Conservation (phyloP, 1,140 invertebrate species). For the Drosophila nasuta region DNA sequence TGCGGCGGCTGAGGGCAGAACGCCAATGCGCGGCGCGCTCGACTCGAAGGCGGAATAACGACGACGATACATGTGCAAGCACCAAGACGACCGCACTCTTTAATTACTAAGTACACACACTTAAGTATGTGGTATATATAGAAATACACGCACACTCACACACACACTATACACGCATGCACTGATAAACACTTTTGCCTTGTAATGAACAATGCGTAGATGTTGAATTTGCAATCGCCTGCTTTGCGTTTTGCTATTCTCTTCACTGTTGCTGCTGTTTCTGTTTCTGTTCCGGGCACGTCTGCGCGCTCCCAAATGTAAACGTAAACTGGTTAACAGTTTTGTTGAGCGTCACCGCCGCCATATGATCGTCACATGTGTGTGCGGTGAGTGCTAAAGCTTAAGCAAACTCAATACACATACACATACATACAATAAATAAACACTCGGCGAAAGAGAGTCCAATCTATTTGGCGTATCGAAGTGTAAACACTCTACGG, state of each 20-base stretch:
- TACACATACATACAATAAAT: constrained; percentile 27
- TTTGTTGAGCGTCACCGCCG: constrained; percentile 52
- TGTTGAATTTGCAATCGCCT: constrained; percentile 39
- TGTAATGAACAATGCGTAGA: constrained; percentile 45
- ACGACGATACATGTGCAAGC: constrained; percentile 76
- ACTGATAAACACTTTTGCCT: constrained; percentile 31
- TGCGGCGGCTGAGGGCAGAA: constrained; percentile 56
- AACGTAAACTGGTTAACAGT: constrained; percentile 78
- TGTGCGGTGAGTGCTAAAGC: constrained; percentile 64
- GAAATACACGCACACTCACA: constrained; percentile 7
- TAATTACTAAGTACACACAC: constrained; percentile 11
- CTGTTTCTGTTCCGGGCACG: constrained; percentile 61
- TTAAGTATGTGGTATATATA: constrained; percentile 24
- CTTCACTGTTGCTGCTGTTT: constrained; percentile 7
- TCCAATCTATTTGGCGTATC: constrained; percentile 52
- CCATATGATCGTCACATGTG: constrained; percentile 62
- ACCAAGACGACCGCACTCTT: constrained; percentile 16
- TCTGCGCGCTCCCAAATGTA: constrained; percentile 71
- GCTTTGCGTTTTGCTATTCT: constrained; percentile 37
- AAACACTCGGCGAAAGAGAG: constrained; percentile 15
- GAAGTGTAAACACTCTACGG: constrained; percentile 56
- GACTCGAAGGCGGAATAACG: constrained; percentile 79
- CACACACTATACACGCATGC: constrained; percentile 34
- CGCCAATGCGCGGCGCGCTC: constrained; percentile 73
- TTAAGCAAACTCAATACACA: constrained; percentile 61